Percentiles rank a stretch among this genome's conserved stretches.
These are phyloP conservation scores for Onychostruthus taczanowskii DNA, from an alignment of 2,113 vertebrate species.

Conservation along the genomic window DNA sequence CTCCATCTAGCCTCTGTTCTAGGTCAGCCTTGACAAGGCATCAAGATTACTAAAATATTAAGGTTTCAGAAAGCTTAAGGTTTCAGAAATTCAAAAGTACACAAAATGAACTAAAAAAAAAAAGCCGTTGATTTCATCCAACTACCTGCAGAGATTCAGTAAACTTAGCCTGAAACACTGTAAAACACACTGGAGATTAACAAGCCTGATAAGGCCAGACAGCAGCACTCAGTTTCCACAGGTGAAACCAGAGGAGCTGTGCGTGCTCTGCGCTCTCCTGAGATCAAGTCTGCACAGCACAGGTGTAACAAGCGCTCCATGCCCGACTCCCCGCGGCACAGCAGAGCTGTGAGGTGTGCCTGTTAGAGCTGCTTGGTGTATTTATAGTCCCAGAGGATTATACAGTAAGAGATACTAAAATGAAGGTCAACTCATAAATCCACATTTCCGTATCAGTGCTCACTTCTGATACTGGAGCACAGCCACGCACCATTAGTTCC, in stretches of 20 bases:
- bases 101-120: neutral
- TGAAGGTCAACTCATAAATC: conserved; percentile 36
- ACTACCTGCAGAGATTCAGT: neutral
- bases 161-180: neutral
- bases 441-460: neutral
- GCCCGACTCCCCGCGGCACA: neutral
- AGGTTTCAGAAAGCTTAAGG: neutral
- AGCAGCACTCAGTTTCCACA: neutral
- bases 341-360: neutral
- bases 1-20: neutral
- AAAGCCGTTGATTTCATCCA: neutral
- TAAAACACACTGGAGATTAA: conserved; percentile 29
- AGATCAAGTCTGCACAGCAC: neutral
- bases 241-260: conserved; percentile 16
- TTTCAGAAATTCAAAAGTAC: neutral
- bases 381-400: conserved; percentile 7
- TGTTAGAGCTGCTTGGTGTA: neutral
- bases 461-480: neutral
- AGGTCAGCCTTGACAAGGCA: neutral
- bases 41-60: neutral
- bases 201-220: neutral
- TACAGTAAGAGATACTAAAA: neutral
- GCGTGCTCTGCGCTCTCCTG: accelerated
- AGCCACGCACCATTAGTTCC: neutral
- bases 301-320: accelerated